phyloP scores from a whole-genome alignment of 1,140 invertebrate genomes.

The Frieseomelitta varia region DNA sequence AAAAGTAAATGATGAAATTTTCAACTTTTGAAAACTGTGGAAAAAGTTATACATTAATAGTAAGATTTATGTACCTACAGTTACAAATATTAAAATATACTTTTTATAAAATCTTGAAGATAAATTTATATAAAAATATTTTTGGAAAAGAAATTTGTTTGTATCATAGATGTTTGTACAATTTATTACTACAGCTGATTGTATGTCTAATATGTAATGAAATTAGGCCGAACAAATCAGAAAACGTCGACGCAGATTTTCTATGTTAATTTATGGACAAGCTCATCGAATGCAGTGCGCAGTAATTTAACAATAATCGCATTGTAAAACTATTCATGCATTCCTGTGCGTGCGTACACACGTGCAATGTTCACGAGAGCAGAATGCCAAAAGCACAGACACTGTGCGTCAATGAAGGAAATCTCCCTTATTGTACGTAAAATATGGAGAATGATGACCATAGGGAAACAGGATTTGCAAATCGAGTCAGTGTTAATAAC shows the following conservation, averaged over 20 bases:
- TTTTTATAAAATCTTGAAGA: too few relatives aligned
- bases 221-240: background rate
- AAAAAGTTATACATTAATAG: too few relatives aligned
- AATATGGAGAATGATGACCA: constrained; percentile 30
- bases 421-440: constrained; percentile 40
- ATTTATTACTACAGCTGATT: background rate
- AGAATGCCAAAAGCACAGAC: constrained; percentile 45
- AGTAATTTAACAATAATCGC: constrained; percentile 70
- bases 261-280: constrained; percentile 46
- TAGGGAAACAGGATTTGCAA: constrained; percentile 22
- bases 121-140: too few relatives aligned
- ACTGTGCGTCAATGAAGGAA: constrained; percentile 54
- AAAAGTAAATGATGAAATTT: too few relatives aligned
- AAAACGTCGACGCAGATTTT: background rate
- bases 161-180: background rate
- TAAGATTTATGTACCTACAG: too few relatives aligned
- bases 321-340: constrained; percentile 72
- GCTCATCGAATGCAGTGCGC: constrained; percentile 38
- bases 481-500: constrained; percentile 36
- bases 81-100: too few relatives aligned
- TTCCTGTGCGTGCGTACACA: constrained; percentile 68
- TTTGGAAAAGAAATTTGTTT: background rate
- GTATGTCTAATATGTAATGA: background rate
- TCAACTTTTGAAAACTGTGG: too few relatives aligned
- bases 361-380: constrained; percentile 51